Conservation (phyloP, 2,113 vertebrate genomes). For the Centropus unirufus region DNA sequence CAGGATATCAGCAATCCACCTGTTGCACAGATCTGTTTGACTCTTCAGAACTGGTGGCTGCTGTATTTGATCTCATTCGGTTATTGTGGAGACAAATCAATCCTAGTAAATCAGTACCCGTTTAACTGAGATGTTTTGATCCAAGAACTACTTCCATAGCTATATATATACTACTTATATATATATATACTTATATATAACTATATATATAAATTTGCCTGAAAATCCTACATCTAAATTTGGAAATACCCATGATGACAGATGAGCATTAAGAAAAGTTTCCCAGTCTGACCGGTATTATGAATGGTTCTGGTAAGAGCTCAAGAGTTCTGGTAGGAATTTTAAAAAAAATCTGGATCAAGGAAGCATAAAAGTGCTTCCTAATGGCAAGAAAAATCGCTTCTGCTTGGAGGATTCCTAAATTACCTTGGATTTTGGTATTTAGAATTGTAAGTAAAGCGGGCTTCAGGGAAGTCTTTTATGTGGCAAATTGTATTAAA, state of each 20-base stretch:
- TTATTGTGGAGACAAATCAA: background rate
- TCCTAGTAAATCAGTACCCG: background rate
- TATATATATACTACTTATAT: no score
- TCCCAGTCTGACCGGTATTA: background rate
- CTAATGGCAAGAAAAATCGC: conserved; percentile 45
- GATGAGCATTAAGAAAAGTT: background rate
- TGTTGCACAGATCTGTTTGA: background rate
- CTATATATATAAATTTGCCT: background rate
- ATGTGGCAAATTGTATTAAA: conserved; percentile 50
- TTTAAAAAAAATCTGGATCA: background rate
- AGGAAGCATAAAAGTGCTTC: background rate
- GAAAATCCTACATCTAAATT: background rate
- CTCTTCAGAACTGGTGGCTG: background rate
- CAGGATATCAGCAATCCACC: background rate
- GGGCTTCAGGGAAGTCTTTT: conserved; percentile 6
- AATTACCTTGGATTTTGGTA: conserved; percentile 22
- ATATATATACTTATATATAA: no score
- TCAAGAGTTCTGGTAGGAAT: background rate
- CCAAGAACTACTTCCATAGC: no score
- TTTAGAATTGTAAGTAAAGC: conserved; percentile 4
- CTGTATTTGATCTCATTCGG: background rate
- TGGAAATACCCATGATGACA: background rate
- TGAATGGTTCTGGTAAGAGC: background rate
- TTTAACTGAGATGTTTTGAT: background rate
- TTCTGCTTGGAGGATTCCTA: conserved; percentile 53